Evolutionary conservation across 2,113 vertebrate genomes (phyloP).

Genomic region (Pterocles gutturalis): DNA sequence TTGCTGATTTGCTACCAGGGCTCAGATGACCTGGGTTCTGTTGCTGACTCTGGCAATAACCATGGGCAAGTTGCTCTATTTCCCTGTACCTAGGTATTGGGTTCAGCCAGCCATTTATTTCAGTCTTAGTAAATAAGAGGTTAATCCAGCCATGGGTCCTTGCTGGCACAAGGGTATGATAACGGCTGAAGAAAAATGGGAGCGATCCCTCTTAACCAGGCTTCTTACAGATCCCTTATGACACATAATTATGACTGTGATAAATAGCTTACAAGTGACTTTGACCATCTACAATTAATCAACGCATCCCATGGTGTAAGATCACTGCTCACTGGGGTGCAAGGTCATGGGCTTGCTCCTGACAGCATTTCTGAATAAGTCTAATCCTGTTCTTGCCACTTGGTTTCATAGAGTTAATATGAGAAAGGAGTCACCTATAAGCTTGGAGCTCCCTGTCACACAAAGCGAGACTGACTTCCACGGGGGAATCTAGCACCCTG

Average conservation of each 20-base stretch:
- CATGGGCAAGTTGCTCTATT: not conserved
- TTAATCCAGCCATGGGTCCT: not conserved
- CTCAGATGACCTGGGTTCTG: not conserved
- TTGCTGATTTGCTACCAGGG: not conserved
- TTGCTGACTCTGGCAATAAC: not conserved
- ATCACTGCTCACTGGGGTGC: not conserved
- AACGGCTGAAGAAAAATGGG: slow-evolving; percentile 13
- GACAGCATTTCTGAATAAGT: not conserved
- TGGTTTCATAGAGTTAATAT: not conserved
- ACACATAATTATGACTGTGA: slow-evolving; percentile 40
- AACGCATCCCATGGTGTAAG: not conserved
- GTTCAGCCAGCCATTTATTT: not conserved
- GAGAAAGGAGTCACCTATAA: not conserved
- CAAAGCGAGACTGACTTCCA: not conserved
- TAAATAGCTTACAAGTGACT: slow-evolving; percentile 38
- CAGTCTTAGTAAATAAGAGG: not conserved
- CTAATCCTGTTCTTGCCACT: not conserved
- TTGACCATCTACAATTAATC: slow-evolving; percentile 41
- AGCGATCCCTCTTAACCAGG: not conserved
- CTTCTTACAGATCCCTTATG: not conserved
- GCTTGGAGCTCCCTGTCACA: not conserved
- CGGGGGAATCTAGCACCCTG: not conserved
- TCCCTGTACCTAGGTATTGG: not conserved
- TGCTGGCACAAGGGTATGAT: not conserved
- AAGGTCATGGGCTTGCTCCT: not conserved